Evolutionary conservation across 1,140 invertebrate species (phyloP).

Genomic region (Hormaphis cornu): DNA sequence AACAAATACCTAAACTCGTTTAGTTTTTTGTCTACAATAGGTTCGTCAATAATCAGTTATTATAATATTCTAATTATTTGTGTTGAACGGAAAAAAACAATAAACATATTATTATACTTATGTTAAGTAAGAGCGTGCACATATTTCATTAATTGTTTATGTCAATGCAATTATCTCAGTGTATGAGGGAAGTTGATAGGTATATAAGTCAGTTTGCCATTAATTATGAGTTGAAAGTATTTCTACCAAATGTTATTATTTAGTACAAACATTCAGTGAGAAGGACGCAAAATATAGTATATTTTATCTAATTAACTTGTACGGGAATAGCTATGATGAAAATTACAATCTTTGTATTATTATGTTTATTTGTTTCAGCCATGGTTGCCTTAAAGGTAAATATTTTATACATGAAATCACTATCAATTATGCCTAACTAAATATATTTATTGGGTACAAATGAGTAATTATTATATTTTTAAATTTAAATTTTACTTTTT

Average conservation of each 20-base stretch:
- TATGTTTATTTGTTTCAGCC: not conserved
- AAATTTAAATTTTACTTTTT: no score
- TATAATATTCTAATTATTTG: no score
- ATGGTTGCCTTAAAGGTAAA: not conserved
- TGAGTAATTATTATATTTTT: no score
- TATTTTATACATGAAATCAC: not conserved
- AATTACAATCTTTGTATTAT: not conserved
- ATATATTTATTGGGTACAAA: no score
- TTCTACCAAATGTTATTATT: not conserved
- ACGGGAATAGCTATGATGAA: not conserved
- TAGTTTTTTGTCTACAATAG: not conserved
- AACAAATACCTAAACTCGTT: not conserved
- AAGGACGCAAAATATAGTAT: not conserved
- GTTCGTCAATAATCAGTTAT: not conserved
- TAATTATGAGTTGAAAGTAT: not conserved
- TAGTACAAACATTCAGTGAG: not conserved
- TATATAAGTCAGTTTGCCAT: constrained; percentile 5
- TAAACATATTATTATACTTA: no score
- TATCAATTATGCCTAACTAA: no score
- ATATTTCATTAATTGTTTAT: not conserved
- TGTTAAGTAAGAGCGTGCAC: not conserved
- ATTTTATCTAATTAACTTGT: not conserved
- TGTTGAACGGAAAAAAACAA: not conserved
- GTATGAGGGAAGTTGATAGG: not conserved
- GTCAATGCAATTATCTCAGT: not conserved